Base-by-base conservation (phyloP, 1,140 invertebrate genomes). In the Liolophura sinensis region DNA sequence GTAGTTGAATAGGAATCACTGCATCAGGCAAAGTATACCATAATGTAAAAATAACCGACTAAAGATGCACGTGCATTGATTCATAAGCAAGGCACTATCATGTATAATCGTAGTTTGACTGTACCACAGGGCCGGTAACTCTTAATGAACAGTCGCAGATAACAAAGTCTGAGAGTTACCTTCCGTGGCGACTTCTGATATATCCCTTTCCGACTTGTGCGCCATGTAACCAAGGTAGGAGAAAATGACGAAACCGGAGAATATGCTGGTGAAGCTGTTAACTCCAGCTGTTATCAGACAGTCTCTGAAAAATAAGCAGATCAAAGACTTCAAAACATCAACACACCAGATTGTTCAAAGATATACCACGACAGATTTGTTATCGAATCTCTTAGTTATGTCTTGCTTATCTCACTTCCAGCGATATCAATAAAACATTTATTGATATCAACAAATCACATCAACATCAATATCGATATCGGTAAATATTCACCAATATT, bases 171-270 rank as follows among this genome's bases (percentile, higher is more conserved):
- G 51, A n/a, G n/a, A 54, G 51, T 71, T 76, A 88, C 91, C 96
- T 74, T 94, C 93, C 12, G 92, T 92, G 6, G 95, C 96, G 3
- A 98, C 96, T 9, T 90, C 85, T 3, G 89, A 89, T 61, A 98
- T 94, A 0, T 91, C 90, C 61, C 93, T 88, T 11, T 92, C 90
- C 57, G 94, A 91, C 77, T 90, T 89, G 48, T 91, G 87, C 12
- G 93, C 89, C 88, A 97, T 94, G 80, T 95, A 98, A 1, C 96
- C 96, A 15, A 98, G 86, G 60, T 95, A 94, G 0, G 94, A 93
- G 85, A 97, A 97, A 24, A 97, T 94, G 5, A 96, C 94, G 76
- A 97, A 93, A 0, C 95, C 95, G 20, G 93, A 93, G 85, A 94
- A 95, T 65, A 97, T 90, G 80, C 93, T 96, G 0, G 95, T 96